These are phyloP conservation scores for Rhodophaea formosa DNA, from an alignment of 2,888 invertebrate genomes.

Conservation along the genomic window DNA sequence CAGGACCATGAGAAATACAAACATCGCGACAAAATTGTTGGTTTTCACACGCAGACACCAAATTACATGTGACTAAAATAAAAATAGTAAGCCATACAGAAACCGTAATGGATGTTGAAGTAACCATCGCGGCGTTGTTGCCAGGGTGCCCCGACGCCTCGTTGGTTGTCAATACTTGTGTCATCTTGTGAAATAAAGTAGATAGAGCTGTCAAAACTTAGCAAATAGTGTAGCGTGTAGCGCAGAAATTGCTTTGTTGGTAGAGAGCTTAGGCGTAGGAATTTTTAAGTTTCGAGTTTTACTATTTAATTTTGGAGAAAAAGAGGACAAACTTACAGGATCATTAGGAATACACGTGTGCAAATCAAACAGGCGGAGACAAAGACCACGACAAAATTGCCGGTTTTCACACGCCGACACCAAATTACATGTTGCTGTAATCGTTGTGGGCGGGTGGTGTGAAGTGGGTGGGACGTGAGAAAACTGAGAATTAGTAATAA, in stretches of 20 bases:
- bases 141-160: too few relatives aligned
- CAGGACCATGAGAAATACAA: background rate
- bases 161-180: too few relatives aligned
- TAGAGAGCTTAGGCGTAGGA: too few relatives aligned
- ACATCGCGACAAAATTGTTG: constrained; percentile 15
- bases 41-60: constrained; percentile 15
- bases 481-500: background rate
- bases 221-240: too few relatives aligned
- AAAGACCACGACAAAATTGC: constrained; percentile 17
- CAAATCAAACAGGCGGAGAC: constrained; percentile 17
- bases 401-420: constrained; percentile 16
- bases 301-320: background rate
- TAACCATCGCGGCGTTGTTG: too few relatives aligned
- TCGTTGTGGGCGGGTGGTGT: background rate
- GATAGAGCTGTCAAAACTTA: too few relatives aligned
- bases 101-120: too few relatives aligned
- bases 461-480: constrained; percentile 4
- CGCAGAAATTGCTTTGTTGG: too few relatives aligned
- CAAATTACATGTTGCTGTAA: constrained; percentile 10
- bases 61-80: constrained; percentile 20
- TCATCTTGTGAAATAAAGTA: too few relatives aligned
- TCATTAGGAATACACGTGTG: background rate
- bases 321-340: background rate
- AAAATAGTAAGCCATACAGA: too few relatives aligned
- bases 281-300: too few relatives aligned